These are phyloP conservation scores for Phasianus colchicus DNA, from an alignment of 2,113 vertebrate genomes.

Conservation along the genomic window DNA sequence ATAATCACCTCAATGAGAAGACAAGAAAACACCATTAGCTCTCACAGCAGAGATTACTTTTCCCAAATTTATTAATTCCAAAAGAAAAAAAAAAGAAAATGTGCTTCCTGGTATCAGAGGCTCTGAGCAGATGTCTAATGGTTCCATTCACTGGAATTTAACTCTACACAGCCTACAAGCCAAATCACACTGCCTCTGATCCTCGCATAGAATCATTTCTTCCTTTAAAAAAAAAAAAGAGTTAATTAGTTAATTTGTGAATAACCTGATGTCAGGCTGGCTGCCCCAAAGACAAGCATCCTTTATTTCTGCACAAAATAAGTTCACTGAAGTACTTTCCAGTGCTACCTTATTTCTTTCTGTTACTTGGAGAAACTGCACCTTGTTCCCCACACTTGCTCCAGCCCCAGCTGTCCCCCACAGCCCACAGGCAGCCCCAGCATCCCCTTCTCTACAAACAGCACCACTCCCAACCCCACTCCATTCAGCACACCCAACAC, in stretches of 20 bases:
- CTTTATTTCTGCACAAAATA: neutral
- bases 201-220: neutral
- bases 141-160: neutral
- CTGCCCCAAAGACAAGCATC: neutral
- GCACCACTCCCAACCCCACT: neutral
- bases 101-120: neutral
- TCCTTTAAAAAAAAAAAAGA: neutral
- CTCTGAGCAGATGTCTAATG: neutral
- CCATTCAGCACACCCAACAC: neutral
- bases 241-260: neutral
- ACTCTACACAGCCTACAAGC: neutral
- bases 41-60: neutral
- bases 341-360: neutral
- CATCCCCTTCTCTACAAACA: neutral
- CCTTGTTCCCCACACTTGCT: neutral
- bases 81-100: neutral
- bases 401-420: fast-evolving
- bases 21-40: conserved; percentile 6
- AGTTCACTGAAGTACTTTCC: neutral
- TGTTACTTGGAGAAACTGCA: neutral
- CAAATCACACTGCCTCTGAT: neutral
- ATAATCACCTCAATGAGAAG: neutral
- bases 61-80: neutral
- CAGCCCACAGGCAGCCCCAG: neutral
- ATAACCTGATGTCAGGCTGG: neutral